Conservation (phyloP, 2,888 invertebrate genomes). For the Scotopteryx bipunctaria region DNA sequence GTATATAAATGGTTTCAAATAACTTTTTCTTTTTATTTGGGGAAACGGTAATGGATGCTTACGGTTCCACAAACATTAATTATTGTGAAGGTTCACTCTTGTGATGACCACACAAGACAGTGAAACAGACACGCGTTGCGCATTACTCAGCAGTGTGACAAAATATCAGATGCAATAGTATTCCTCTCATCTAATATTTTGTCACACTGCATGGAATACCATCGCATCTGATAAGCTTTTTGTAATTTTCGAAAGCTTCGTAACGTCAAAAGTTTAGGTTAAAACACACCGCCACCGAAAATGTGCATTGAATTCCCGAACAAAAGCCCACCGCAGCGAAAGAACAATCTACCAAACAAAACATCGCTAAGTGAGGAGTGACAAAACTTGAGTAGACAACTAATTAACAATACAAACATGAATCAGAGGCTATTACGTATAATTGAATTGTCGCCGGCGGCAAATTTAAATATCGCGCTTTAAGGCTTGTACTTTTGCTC, state of each 20-base stretch:
- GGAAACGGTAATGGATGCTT: too few relatives aligned
- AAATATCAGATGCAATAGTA: too few relatives aligned
- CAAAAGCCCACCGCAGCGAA: constrained; percentile 61
- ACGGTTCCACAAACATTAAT: too few relatives aligned
- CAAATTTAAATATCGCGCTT: constrained; percentile 80
- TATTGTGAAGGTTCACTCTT: too few relatives aligned
- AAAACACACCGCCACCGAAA: constrained; percentile 43
- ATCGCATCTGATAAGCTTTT: background rate
- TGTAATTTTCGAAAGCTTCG: background rate
- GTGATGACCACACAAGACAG: too few relatives aligned
- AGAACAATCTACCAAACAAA: constrained; percentile 75
- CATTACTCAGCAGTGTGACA: too few relatives aligned
- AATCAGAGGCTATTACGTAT: constrained; percentile 83
- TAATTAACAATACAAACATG: constrained; percentile 84
- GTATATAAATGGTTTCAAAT: too few relatives aligned
- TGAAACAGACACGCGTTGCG: too few relatives aligned
- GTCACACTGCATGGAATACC: too few relatives aligned
- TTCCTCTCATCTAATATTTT: too few relatives aligned
- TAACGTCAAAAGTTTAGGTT: constrained; percentile 7
- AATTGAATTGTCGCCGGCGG: constrained; percentile 80
- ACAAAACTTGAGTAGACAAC: constrained; percentile 81
- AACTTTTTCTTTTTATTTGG: too few relatives aligned
- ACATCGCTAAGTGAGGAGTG: constrained; percentile 75
- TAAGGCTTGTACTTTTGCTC: constrained; percentile 63
- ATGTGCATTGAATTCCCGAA: constrained; percentile 64